Base-by-base conservation (phyloP, 2,888 invertebrate genomes). In the Chelonus formosanus region DNA sequence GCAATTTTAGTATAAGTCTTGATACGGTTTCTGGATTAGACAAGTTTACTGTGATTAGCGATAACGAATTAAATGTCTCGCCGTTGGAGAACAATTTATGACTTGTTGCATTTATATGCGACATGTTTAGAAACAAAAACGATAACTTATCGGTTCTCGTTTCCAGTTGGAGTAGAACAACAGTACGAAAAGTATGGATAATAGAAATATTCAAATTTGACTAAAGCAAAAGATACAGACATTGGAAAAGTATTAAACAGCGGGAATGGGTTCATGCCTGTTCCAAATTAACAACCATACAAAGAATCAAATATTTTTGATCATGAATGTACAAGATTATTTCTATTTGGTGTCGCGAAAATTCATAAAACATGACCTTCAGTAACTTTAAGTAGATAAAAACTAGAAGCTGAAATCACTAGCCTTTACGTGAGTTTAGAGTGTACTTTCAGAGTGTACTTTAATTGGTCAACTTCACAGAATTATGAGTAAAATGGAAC, bases 121-220 rank as follows among this genome's bases (percentile, higher is more conserved):
- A 95, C 94, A 57, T 94, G 95, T 90, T 96, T 97, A 0, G 97
- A 97, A 80, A 94, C 96, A 0, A 97, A 97, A 85, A 97, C 96
- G 0, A 92, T 97, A 53, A 90, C 91, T 40, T 93, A 93, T 82
- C 87, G 91, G 87, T 90, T 92, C 79, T 92, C 92, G 0, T 88
- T 92, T 72, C 90, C 89, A 4, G 88, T 89, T 3, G 92, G 92
- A 71, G 86, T 90, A 5, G 89, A 90, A 0, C 94, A 92, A 64
- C 89, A 90, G 69, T 89, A 88, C 76, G 92, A 92, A 77, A 85
- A 86, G 50, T 84, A 82, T 34, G 86, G 88, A 59, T 3, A 10
- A 45, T 50, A 67, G 5, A 90, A 89, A 72, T 87, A 87, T 74
- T 89, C 89, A 66, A 84, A 87, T 68, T 75, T 88, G 3, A 85